phyloP scores from a whole-genome alignment of 2,113 vertebrate genomes.

The Albula goreensis region DNA sequence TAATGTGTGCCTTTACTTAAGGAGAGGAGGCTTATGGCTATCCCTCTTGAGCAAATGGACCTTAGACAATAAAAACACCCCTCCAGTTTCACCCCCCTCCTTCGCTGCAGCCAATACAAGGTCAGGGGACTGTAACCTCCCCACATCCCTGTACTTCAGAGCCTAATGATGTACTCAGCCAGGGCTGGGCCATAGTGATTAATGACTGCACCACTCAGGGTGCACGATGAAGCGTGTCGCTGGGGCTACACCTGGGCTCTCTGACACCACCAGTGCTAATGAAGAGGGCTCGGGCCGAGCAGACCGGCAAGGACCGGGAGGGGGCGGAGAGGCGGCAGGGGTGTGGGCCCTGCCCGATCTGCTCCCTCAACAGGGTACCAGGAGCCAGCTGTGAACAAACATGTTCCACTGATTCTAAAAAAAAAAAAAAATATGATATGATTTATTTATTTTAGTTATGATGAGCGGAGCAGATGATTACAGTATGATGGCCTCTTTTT shows the following conservation, averaged over 20 bases:
- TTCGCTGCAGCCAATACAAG: background rate
- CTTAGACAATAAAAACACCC: background rate
- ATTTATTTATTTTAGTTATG: background rate
- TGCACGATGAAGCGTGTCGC: background rate
- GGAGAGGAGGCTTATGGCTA: background rate
- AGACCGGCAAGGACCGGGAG: background rate
- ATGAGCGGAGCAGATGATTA: background rate
- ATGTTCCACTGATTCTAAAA: background rate
- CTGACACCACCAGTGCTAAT: background rate
- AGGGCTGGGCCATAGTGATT: slow-evolving; percentile 5
- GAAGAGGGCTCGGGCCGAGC: background rate
- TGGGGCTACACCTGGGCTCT: slow-evolving; percentile 8
- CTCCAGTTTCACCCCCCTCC: no score
- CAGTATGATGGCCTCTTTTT: background rate
- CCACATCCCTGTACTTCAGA: background rate
- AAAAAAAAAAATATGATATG: background rate
- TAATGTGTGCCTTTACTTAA: background rate
- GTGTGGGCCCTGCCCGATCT: background rate
- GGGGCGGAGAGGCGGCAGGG: background rate
- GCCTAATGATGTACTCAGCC: slow-evolving; percentile 1
- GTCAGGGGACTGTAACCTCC: slow-evolving; percentile 1
- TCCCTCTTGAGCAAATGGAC: background rate
- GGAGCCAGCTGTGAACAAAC: background rate
- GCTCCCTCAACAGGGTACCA: background rate
- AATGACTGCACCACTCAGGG: background rate